These are phyloP conservation scores for Centropus unirufus DNA, from an alignment of 2,113 vertebrate genomes.

Conservation along the genomic window DNA sequence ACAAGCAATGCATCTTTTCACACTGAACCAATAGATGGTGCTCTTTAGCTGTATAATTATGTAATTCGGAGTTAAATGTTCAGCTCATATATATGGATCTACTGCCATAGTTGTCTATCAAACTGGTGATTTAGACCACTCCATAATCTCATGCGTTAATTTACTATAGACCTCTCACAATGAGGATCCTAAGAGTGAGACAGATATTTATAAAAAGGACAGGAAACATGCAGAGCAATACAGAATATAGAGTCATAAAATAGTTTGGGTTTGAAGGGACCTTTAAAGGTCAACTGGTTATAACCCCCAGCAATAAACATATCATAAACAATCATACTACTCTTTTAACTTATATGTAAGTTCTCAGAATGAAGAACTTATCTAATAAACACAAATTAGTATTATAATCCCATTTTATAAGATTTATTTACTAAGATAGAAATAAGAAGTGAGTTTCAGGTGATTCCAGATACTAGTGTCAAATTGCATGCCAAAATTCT, in stretches of 20 bases:
- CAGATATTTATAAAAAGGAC: not conserved
- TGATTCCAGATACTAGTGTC: not conserved
- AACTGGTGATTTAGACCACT: not conserved
- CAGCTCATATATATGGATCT: not conserved
- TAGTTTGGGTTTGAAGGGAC: no score
- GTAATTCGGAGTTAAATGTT: not conserved
- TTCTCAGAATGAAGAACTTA: not conserved
- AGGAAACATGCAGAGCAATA: not conserved
- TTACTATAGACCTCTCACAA: not conserved
- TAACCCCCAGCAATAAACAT: no score
- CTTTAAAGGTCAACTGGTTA: no score
- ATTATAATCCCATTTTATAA: not conserved
- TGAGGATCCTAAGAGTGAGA: not conserved
- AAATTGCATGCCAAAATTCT: not conserved
- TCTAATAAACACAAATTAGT: not conserved
- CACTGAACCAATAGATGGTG: slow-evolving; percentile 52
- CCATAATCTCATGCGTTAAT: not conserved
- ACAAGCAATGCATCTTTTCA: not conserved
- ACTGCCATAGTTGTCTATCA: not conserved
- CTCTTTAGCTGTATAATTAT: slow-evolving; percentile 50
- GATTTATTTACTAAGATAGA: not conserved
- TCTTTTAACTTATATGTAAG: not conserved
- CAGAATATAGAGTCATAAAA: no score
- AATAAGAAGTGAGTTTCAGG: not conserved
- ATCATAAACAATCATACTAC: not conserved